Conservation (phyloP, 2,797 vertebrate species). For the Eulemur coronatus region DNA sequence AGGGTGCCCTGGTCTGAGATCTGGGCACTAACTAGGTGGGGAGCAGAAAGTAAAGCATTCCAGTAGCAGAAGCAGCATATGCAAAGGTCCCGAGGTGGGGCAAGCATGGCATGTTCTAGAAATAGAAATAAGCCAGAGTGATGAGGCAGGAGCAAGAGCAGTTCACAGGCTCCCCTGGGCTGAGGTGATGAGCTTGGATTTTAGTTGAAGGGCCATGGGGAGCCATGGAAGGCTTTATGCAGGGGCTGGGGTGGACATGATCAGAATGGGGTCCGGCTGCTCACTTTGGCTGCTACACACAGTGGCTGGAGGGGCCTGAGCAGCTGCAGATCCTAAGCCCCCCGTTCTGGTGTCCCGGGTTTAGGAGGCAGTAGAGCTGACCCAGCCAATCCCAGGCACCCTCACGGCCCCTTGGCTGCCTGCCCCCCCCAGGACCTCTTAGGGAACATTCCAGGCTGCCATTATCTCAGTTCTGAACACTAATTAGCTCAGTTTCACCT, state of each 20-base stretch:
- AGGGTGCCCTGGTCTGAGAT: background rate
- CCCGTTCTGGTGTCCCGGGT: background rate
- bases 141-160: background rate
- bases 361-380: background rate
- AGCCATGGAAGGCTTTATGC: background rate
- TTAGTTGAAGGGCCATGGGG: background rate
- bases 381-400: background rate
- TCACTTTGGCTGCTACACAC: background rate
- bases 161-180: background rate
- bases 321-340: background rate
- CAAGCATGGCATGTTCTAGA: background rate
- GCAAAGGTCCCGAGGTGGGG: background rate
- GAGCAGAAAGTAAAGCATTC: background rate
- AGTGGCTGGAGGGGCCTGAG: background rate
- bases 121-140: background rate
- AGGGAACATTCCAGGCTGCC: conserved; percentile 61
- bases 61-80: background rate
- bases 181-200: background rate
- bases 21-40: background rate
- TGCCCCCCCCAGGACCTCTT: conserved; percentile 40
- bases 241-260: background rate
- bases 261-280: background rate
- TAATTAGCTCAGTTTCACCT: conserved; percentile 44
- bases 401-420: background rate
- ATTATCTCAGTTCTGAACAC: conserved; percentile 44